Base-by-base conservation (phyloP, 2,113 vertebrate species). In the Ciconia maguari region DNA sequence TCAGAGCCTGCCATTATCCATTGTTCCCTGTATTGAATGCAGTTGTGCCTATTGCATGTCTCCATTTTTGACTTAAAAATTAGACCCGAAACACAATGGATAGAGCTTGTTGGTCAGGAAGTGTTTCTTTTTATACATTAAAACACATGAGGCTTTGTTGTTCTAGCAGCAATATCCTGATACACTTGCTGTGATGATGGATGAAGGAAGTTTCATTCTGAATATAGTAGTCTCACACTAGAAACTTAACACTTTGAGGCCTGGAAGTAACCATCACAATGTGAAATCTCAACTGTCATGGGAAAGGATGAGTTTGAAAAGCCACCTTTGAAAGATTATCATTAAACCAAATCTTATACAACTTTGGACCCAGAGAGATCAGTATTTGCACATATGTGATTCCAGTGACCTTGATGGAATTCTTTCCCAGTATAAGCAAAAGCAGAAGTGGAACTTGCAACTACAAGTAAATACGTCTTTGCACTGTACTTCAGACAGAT, bases 81-180 rank as follows among this genome's bases (percentile, higher is more conserved):
- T 46, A 49, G 65, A 54, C 41, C n/a, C 7, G 24, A 46, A 36
- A 58, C 70, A 95, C 94, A 94, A 91, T 74, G 58, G 61, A 36
- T 16, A 62, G n/a, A 65, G 30, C 18, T 51, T 38, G 80, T 42
- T 68, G 38, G 79, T 92, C 42, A 62, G 95, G 92, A 96, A 95
- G 34, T 81, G 60, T 90, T 95, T 95, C 88, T 96, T 96, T 94
- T 93, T 68, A 22, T 81, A 48, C 72, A 58, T 54, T 41, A 52
- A 79, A 89, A 77, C 38, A 32, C 25, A 41, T 14, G 38, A 94
- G n/a, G 46, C 64, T 92, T 69, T 92, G 85, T 46, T 68, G 75
- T 77, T 48, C 61, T 57, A 41, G 88, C 78, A 93, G 83, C 52
- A 20, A 65, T 58, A 83, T 93, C 89, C 95, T 81, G 76, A 79